Evolutionary conservation across 64 coral and sea anemone species (phyloP), one percentile per base, ranked within the genome.

Genomic region (Montipora sp.): DNA sequence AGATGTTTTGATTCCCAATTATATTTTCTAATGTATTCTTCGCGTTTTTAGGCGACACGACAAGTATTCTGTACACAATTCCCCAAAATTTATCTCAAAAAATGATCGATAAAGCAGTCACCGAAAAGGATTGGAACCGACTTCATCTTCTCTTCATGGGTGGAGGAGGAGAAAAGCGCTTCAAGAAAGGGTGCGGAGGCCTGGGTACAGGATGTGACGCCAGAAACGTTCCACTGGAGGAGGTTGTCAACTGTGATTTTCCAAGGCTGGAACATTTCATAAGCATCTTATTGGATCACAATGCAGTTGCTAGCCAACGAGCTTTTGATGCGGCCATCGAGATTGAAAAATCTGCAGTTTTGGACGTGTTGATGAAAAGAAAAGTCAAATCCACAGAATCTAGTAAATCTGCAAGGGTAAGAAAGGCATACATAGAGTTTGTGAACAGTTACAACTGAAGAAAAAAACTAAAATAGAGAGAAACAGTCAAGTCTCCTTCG

Each of bases 201-300:
- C 80, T 92, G 48, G 90, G 63, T 11, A 49, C 15, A n/a, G 90
- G 90, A 1, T 92, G 90, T 23, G 90, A 92, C 59, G 90, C 80
- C 9, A 77, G 90, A n/a, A 66, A 3, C 18, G 90, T 92, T 1
- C 90, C 90, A 1, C 23, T 92, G 2, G 71, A 63, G 50, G 79
- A 84, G 48, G 68, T 92, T 14, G 47, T 65, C 46, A 1, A 49
- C 51, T 19, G 51, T 14, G 65, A 60, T 15, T 60, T 92, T 3
- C 51, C 8, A 76, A 48, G 48, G 84, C 72, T 81, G 1, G 51
- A 2, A 3, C 16, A 76, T 0, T 74, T 92, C 36, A 65, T 92
- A 12, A 75, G 22, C 55, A 45, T 83, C 11, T 24, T 92, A 18
- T 14, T 92, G 51, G 47, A 76, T 59, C 80, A 92, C 57, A 75